A percentile compares a stretch with the other conserved stretches of the same genome.
phyloP scores from a whole-genome alignment of 2,797 vertebrate species.

The Bradypus variegatus region DNA sequence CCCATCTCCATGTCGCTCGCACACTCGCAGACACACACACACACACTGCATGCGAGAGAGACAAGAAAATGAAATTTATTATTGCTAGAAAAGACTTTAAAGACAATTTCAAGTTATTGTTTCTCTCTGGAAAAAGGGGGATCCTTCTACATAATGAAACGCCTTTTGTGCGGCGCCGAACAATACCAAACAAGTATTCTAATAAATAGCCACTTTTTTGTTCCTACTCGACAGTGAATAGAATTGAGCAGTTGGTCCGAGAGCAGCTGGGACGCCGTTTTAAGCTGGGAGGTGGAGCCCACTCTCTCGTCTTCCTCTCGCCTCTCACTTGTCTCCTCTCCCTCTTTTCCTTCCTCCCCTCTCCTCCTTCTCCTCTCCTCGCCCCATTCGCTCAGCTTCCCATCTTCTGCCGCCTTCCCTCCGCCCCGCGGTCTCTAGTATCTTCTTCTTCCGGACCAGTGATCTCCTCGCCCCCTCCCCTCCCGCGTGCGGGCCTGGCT shows the following conservation, averaged over 20 bases:
- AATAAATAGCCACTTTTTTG: slow-evolving; percentile 98
- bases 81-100: slow-evolving; percentile 86
- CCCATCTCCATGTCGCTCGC: slow-evolving; percentile 47
- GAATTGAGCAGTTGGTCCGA: slow-evolving; percentile 90
- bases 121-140: slow-evolving; percentile 83
- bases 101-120: slow-evolving; percentile 99
- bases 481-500: background rate
- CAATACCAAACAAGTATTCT: slow-evolving; percentile 99
- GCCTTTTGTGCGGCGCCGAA: slow-evolving; percentile 95
- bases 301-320: slow-evolving; percentile 72
- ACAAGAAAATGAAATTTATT: slow-evolving; percentile 97
- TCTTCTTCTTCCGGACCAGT: background rate
- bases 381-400: background rate
- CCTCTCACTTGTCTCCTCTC: slow-evolving; percentile 35
- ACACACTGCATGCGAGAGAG: slow-evolving; percentile 82
- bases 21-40: slow-evolving; percentile 53
- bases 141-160: slow-evolving; percentile 87
- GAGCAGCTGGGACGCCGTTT: slow-evolving; percentile 91
- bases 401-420: background rate
- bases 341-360: background rate
- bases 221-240: slow-evolving; percentile 90
- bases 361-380: background rate
- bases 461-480: background rate
- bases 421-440: background rate
- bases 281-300: slow-evolving; percentile 85